Evolutionary conservation across 2,113 vertebrate species (phyloP), one percentile per base, ranked within the genome.

Genomic region (Spheniscus mendiculus): DNA sequence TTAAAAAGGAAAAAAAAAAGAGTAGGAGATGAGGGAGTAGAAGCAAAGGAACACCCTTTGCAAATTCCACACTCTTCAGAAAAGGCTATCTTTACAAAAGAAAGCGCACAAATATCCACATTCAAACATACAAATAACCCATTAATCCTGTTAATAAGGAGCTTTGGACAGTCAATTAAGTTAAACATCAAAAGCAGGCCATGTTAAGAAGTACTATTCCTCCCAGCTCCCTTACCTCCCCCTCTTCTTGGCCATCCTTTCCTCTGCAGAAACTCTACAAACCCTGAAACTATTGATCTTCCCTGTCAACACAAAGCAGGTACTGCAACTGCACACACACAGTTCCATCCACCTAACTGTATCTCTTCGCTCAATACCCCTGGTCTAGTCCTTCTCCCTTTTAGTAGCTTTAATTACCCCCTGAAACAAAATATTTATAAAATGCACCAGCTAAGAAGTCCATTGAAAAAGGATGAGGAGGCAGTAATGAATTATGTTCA

Each of bases 331-430:
- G 93, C 93, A 49, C 42, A 2, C 78, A 34, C 78, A 34, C 15
- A 13, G 18, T 22, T 40, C 84, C 50, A 4, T 15, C 47, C 52
- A 18, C 84, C 38, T 12, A 15, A 49, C 26, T 4, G 5, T 3
- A 20, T 2, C 77, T 20, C 49, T 19, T 34, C 11, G 4, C 34
- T 59, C 59, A 18, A 15, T 1, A 42, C 10, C 38, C 26, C 16
- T 3, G 3, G 6, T 8, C 55, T 7, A 49, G 83, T 77, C 92
- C 80, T 70, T 59, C 93, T 78, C 50, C 94, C 94, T 96, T 94
- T 93, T 38, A 92, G 95, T 44, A 93, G 94, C 79, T 98, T 98
- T 98, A 98, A 98, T 98, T 97, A 98, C 87, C 91, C 96, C 95
- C 97, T 74, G 70, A 97, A 97, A 94, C 96, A 87, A 97, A 97